These are phyloP conservation scores for Otolemur garnettii DNA, from an alignment of 2,113 vertebrate species.

Conservation along the genomic window DNA sequence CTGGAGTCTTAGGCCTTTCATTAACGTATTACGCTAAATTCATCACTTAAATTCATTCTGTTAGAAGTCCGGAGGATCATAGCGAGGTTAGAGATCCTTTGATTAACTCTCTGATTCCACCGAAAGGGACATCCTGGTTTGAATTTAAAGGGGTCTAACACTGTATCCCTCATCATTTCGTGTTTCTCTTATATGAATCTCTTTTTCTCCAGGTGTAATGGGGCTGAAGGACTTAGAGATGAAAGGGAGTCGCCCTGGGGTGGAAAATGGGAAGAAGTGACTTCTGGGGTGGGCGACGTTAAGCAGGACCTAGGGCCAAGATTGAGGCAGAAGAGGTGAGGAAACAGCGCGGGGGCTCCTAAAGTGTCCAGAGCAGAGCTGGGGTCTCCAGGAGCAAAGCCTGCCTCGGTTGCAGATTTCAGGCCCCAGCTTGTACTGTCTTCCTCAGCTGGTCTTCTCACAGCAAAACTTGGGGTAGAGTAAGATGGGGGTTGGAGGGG, in stretches of 20 bases:
- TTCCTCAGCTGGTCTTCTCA: neutral
- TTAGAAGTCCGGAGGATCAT: neutral
- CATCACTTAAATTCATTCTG: neutral
- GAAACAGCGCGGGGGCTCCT: neutral
- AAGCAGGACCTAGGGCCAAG: neutral
- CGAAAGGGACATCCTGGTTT: neutral
- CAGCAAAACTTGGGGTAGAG: neutral
- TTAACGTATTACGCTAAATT: neutral
- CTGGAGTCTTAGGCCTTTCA: neutral
- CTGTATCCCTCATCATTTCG: neutral
- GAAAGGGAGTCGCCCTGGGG: neutral
- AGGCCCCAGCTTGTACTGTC: neutral
- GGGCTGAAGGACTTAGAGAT: neutral
- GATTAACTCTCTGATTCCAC: neutral
- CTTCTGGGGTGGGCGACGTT: neutral
- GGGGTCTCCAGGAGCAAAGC: neutral
- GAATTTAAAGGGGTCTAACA: neutral
- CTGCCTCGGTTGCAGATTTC: neutral
- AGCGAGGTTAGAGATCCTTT: neutral
- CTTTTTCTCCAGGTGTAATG: neutral
- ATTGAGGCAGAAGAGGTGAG: neutral
- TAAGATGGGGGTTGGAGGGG: neutral
- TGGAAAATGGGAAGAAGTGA: neutral
- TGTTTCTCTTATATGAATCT: neutral
- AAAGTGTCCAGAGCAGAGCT: neutral